Conservation (phyloP, 2,797 vertebrate genomes). For the Bufotes viridis region DNA sequence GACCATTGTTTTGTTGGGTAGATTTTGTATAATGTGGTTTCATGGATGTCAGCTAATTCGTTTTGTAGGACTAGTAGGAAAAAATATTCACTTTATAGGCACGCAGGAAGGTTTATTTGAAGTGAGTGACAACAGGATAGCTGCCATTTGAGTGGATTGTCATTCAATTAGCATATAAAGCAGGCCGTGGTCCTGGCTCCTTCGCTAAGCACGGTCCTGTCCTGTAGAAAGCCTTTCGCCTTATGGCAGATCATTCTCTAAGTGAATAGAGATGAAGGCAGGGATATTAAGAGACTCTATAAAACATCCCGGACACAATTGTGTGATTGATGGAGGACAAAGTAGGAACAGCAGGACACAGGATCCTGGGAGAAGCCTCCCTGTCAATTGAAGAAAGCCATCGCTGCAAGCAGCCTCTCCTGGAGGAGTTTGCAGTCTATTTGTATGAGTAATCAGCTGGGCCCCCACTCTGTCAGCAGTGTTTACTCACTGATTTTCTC, state of each 20-base stretch:
- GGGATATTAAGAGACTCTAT: conserved; percentile 99
- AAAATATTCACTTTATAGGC: conserved; percentile 57
- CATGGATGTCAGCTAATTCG: conserved; percentile 14
- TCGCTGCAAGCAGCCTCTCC: conserved; percentile 86
- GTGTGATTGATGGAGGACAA: conserved; percentile 99
- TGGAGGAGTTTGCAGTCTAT: conserved; percentile 95
- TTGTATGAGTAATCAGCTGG: conserved; percentile 97
- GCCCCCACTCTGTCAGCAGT: conserved; percentile 92
- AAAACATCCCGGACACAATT: conserved; percentile 98
- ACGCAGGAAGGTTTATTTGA: conserved; percentile 46
- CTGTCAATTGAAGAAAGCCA: conserved; percentile 86
- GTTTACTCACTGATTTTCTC: conserved; percentile 99
- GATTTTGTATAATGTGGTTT: conserved; percentile 10
- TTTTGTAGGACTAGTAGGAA: conserved; percentile 34
- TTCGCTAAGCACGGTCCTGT: conserved; percentile 71
- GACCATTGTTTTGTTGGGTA: conserved; percentile 19
- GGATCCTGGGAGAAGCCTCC: conserved; percentile 87
- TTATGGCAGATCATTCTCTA: conserved; percentile 90
- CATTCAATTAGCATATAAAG: conserved; percentile 79
- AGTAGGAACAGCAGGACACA: conserved; percentile 96
- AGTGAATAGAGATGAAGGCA: conserved; percentile 98
- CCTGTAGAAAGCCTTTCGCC: conserved; percentile 82
- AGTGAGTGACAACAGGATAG: conserved; percentile 56
- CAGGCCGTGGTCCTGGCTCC: conserved; percentile 62
- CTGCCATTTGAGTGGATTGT: conserved; percentile 49